phyloP scores from a whole-genome alignment of 2,888 invertebrate species.

The Apoderus coryli region DNA sequence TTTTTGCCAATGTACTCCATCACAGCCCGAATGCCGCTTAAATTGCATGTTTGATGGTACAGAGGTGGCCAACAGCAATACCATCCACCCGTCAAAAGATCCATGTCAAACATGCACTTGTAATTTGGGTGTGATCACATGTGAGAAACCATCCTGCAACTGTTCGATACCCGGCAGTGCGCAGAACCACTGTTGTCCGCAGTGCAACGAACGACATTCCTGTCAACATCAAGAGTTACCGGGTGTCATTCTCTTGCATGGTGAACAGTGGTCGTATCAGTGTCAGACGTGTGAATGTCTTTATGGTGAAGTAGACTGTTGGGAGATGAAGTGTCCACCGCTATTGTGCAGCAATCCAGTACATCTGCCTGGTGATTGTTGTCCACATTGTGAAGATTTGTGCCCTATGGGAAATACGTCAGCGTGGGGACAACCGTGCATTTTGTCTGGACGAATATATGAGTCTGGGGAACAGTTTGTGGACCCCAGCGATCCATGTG shows the following conservation, averaged over 20 bases:
- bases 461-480: slow-evolving; percentile 44
- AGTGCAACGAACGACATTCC: slow-evolving; percentile 58
- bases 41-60: slow-evolving; percentile 62
- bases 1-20: slow-evolving; percentile 53
- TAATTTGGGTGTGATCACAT: slow-evolving; percentile 47
- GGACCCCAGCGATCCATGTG: slow-evolving; percentile 49
- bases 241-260: slow-evolving; percentile 61
- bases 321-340: slow-evolving; percentile 72
- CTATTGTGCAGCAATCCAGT: slow-evolving; percentile 48
- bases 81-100: slow-evolving; percentile 31
- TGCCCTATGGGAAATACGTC: slow-evolving; percentile 26
- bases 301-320: slow-evolving; percentile 74
- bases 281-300: slow-evolving; percentile 87
- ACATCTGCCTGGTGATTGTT: slow-evolving; percentile 52
- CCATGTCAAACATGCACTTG: slow-evolving; percentile 39
- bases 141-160: slow-evolving; percentile 54
- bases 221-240: slow-evolving; percentile 61
- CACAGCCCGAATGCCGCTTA: slow-evolving; percentile 39
- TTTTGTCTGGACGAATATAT: slow-evolving; percentile 43
- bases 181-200: slow-evolving; percentile 81
- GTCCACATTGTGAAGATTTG: slow-evolving; percentile 51
- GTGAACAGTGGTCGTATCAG: slow-evolving; percentile 75
- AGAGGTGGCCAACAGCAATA: slow-evolving; percentile 45
- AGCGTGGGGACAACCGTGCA: slow-evolving; percentile 39
- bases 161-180: too few species aligned